Evolutionary conservation across 1,140 invertebrate species (phyloP).

Genomic region (Thaumatotibia leucotreta): DNA sequence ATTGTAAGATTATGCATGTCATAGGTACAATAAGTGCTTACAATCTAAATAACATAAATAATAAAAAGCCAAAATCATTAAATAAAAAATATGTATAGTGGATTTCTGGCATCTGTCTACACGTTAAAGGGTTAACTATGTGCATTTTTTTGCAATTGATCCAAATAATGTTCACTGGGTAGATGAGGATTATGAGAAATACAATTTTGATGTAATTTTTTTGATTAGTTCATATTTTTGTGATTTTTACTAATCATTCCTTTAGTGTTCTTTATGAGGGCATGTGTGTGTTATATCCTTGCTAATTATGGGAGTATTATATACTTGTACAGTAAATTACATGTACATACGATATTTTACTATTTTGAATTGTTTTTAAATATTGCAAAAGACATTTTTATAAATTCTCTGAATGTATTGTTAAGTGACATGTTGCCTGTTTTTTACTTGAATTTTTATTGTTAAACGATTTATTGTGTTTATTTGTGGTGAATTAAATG

Average conservation of each 20-base stretch:
- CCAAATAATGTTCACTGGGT: not conserved
- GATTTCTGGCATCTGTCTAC: not conserved
- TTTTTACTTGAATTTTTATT: not conserved
- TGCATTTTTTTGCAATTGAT: not conserved
- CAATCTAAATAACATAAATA: too few relatives aligned
- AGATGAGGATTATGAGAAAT: not conserved
- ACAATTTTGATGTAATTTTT: not conserved
- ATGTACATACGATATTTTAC: not conserved
- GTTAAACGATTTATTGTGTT: not conserved
- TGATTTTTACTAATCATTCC: constrained; percentile 8
- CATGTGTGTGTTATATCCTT: not conserved
- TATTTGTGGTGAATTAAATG: not conserved
- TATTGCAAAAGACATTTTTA: not conserved
- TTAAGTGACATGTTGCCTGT: not conserved
- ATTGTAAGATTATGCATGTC: too few relatives aligned
- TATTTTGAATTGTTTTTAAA: not conserved
- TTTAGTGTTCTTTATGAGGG: not conserved
- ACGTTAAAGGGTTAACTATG: not conserved
- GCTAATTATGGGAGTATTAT: not conserved
- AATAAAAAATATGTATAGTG: not conserved
- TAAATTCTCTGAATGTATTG: not conserved
- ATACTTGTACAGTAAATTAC: not conserved
- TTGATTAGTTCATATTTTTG: not conserved
- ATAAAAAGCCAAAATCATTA: not conserved
- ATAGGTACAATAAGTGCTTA: too few relatives aligned